Conservation (phyloP, 2,113 vertebrate genomes). For the Egretta garzetta region DNA sequence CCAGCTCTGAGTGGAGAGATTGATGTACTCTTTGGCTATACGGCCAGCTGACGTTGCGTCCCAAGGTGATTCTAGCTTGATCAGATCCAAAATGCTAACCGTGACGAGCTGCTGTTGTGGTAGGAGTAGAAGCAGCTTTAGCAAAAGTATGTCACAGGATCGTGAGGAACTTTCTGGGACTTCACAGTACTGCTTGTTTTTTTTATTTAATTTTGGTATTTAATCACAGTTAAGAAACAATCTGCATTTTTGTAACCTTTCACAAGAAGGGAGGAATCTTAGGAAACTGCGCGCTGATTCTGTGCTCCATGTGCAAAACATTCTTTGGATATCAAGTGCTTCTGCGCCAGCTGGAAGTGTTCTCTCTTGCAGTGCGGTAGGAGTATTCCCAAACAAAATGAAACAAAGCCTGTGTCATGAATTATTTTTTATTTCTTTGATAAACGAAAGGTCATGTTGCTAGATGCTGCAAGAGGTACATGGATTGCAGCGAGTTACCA, state of each 20-base stretch:
- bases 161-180: not conserved
- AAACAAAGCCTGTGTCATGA: not conserved
- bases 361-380: accelerated
- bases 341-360: accelerated
- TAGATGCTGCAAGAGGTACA: not conserved
- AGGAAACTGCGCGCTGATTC: accelerated
- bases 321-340: not conserved
- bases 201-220: not conserved
- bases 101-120: not conserved
- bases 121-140: not conserved
- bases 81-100: not conserved
- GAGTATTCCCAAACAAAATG: not conserved
- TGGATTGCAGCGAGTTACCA: accelerated
- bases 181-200: not conserved
- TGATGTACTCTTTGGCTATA: not conserved
- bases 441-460: accelerated
- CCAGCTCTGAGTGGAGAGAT: not conserved
- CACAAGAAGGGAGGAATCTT: not conserved
- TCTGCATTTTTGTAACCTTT: not conserved
- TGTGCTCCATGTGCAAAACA: not conserved
- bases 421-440: not conserved
- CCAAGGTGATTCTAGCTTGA: not conserved
- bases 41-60: not conserved
- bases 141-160: too few relatives aligned
- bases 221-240: not conserved